Evolutionary conservation across 2,113 vertebrate species (phyloP).

Genomic region (Conger conger): DNA sequence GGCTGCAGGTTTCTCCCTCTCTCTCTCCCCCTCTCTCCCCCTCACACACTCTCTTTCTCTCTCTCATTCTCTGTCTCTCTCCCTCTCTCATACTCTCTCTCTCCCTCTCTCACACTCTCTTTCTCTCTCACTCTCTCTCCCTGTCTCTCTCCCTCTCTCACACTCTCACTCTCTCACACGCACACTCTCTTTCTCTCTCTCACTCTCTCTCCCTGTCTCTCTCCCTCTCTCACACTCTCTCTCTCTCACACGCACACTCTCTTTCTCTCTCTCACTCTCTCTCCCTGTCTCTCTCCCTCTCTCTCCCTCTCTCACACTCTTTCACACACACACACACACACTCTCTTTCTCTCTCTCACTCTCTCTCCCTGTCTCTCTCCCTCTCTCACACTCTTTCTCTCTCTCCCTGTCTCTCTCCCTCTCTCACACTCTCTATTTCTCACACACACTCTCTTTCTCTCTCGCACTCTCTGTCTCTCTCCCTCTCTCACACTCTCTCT

Average conservation of each 20-base stretch:
- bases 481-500: neutral
- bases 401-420: neutral
- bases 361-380: too few relatives aligned
- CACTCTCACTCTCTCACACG: too few relatives aligned
- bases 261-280: neutral
- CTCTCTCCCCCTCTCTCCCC: too few relatives aligned
- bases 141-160: neutral
- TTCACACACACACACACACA: too few relatives aligned
- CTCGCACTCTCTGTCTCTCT: neutral
- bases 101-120: neutral
- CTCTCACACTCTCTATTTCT: neutral
- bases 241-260: neutral
- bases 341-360: too few relatives aligned
- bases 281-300: constrained; percentile 18
- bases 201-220: neutral
- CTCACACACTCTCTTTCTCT: too few relatives aligned
- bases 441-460: neutral
- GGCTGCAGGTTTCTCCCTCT: too few relatives aligned
- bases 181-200: neutral
- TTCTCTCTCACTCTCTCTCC: neutral
- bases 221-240: neutral
- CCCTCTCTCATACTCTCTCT: too few relatives aligned
- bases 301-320: neutral
- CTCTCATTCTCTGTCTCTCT: too few relatives aligned
- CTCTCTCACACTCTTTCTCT: too few relatives aligned